A percentile compares a stretch with the other conserved stretches of the same genome.
These are phyloP conservation scores for Aepyceros melampus DNA, from an alignment of 2,113 vertebrate species.

Conservation along the genomic window DNA sequence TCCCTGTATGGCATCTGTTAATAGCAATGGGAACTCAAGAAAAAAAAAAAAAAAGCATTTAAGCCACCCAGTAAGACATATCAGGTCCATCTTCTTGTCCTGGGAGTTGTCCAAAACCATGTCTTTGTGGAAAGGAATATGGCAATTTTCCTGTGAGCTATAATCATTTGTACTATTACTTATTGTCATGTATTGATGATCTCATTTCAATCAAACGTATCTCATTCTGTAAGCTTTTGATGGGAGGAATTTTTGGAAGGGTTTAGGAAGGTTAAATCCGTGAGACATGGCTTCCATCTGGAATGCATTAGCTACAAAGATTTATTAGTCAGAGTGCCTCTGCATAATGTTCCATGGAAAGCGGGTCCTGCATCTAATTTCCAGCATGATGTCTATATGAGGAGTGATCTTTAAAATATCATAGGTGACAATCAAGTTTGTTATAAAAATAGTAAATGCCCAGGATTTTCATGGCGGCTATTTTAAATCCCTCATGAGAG, in stretches of 20 bases:
- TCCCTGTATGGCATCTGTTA: constrained; percentile 62
- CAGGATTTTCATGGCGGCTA: constrained; percentile 81
- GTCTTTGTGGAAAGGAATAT: constrained; percentile 74
- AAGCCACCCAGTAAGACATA: constrained; percentile 58
- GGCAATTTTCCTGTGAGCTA: constrained; percentile 77
- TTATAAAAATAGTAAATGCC: constrained; percentile 85
- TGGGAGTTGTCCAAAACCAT: constrained; percentile 68
- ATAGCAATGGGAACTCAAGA: constrained; percentile 57
- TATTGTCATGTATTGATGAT: constrained; percentile 89
- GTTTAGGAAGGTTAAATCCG: constrained; percentile 94
- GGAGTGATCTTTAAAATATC: constrained; percentile 87
- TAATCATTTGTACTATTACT: constrained; percentile 84
- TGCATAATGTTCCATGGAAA: constrained; percentile 90
- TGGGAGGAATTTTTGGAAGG: constrained; percentile 91
- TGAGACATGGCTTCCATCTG: constrained; percentile 93
- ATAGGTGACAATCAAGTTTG: constrained; percentile 87
- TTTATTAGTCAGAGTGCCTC: constrained; percentile 91
- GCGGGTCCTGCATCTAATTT: constrained; percentile 87
- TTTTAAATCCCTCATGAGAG: constrained; percentile 84
- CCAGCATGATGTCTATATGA: constrained; percentile 87
- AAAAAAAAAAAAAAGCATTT: constrained; percentile 70
- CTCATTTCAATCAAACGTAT: constrained; percentile 88
- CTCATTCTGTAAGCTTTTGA: constrained; percentile 85
- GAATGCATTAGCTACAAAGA: constrained; percentile 93
- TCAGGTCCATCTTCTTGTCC: constrained; percentile 68